These are phyloP conservation scores for Ceratina japonica DNA, from an alignment of 1,140 invertebrate genomes.

Conservation along the genomic window DNA sequence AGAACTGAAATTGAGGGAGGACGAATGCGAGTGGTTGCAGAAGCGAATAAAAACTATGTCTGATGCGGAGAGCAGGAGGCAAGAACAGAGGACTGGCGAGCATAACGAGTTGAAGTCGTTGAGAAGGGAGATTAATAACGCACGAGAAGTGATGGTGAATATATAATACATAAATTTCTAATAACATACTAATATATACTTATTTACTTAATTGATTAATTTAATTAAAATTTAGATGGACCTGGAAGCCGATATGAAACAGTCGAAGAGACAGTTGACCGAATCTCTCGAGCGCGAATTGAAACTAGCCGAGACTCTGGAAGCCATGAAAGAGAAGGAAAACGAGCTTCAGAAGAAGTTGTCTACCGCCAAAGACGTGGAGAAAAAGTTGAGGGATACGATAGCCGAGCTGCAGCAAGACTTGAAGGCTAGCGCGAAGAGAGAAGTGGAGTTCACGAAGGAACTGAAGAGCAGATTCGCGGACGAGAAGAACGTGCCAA, in stretches of 20 bases:
- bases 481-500: slow-evolving; percentile 71
- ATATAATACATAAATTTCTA: neutral
- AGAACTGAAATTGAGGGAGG: slow-evolving; percentile 79
- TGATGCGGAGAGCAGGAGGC: slow-evolving; percentile 70
- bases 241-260: slow-evolving; percentile 77
- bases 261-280: slow-evolving; percentile 67
- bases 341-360: slow-evolving; percentile 60
- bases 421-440: slow-evolving; percentile 51
- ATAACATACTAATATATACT: neutral
- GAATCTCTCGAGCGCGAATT: slow-evolving; percentile 60
- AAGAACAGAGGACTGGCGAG: slow-evolving; percentile 69
- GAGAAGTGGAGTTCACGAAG: slow-evolving; percentile 72
- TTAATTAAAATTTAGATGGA: slow-evolving; percentile 70
- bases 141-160: slow-evolving; percentile 71
- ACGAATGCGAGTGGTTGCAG: slow-evolving; percentile 80
- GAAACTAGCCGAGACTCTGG: slow-evolving; percentile 54
- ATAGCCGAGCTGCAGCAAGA: slow-evolving; percentile 61
- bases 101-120: slow-evolving; percentile 79
- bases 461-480: slow-evolving; percentile 50
- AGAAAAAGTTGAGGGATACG: slow-evolving; percentile 63
- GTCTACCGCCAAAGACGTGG: slow-evolving; percentile 51
- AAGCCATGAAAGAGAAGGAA: slow-evolving; percentile 59
- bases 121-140: slow-evolving; percentile 73
- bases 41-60: slow-evolving; percentile 70
- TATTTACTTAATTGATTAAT: slow-evolving; percentile 18